Evolutionary conservation across 2,797 vertebrate species (phyloP).

Genomic region (Eleutherodactylus coqui): DNA sequence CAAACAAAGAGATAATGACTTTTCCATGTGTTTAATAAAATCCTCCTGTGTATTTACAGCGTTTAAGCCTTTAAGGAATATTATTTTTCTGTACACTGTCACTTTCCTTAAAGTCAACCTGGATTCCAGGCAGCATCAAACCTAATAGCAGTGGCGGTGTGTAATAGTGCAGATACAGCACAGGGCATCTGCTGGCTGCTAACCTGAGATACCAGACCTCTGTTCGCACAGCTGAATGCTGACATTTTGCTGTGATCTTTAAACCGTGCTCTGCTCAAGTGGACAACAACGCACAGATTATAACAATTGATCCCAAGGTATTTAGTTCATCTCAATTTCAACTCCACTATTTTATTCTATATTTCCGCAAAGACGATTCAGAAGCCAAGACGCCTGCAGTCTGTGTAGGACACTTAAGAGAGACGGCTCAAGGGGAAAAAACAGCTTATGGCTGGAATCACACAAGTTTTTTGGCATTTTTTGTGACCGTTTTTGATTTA

Average conservation of each 20-base stretch:
- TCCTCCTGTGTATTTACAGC: neutral
- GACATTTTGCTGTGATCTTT: slow-evolving; percentile 60
- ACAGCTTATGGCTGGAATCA: neutral
- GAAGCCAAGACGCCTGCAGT: neutral
- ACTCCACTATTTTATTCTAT: slow-evolving; percentile 14
- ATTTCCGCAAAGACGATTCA: neutral
- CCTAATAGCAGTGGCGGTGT: slow-evolving; percentile 21
- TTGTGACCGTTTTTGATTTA: too few relatives aligned
- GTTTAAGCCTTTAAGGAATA: neutral
- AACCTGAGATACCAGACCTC: slow-evolving; percentile 35
- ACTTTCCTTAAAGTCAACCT: neutral
- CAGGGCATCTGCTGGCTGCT: slow-evolving; percentile 44
- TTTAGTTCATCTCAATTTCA: slow-evolving; percentile 18
- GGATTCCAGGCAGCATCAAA: slow-evolving; percentile 8
- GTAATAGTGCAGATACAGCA: slow-evolving; percentile 52
- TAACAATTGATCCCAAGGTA: slow-evolving; percentile 51
- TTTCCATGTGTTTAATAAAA: neutral
- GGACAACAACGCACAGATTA: slow-evolving; percentile 53
- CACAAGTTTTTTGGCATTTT: too few relatives aligned
- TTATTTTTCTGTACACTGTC: neutral
- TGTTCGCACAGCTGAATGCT: slow-evolving; percentile 52
- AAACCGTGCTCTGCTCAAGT: slow-evolving; percentile 52
- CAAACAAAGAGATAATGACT: slow-evolving; percentile 18
- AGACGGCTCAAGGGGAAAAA: neutral
- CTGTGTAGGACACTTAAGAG: neutral